Evolutionary conservation across 2,888 invertebrate genomes (phyloP).

Genomic region (Acanthosepion pharaonis): DNA sequence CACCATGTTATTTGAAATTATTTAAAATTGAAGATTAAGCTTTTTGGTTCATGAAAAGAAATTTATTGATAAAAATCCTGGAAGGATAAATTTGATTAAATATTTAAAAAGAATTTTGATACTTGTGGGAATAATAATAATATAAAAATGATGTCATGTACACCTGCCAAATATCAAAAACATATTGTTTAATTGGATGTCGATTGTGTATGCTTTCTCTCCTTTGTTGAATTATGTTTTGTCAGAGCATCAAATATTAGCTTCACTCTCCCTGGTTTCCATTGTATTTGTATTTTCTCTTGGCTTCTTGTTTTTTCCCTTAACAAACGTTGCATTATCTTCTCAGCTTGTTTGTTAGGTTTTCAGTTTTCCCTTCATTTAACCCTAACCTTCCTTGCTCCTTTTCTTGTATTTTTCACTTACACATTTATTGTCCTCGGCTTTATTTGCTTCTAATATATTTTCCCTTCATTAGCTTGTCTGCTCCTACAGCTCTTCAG

Average conservation of each 20-base stretch:
- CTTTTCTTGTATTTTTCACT: background rate
- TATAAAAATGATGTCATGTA: too few relatives aligned
- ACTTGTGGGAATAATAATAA: too few relatives aligned
- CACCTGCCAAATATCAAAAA: background rate
- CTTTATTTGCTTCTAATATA: background rate
- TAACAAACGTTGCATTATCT: background rate
- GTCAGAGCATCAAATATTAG: background rate
- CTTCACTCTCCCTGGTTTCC: background rate
- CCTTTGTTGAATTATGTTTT: background rate
- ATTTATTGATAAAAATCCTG: background rate
- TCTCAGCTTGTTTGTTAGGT: constrained; percentile 13
- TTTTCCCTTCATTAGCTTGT: background rate
- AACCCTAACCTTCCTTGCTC: background rate
- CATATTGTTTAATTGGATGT: background rate
- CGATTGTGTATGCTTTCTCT: background rate
- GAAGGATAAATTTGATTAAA: too few relatives aligned
- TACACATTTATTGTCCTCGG: background rate
- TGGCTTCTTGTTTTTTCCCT: background rate
- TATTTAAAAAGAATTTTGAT: too few relatives aligned
- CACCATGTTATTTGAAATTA: background rate
- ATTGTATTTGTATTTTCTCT: background rate
- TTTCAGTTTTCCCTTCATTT: background rate
- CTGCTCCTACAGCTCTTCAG: background rate
- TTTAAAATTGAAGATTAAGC: background rate
- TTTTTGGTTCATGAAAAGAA: background rate